Evolutionary conservation across 1,140 invertebrate species (phyloP).

Genomic region (Pseudomyrmex concolor): DNA sequence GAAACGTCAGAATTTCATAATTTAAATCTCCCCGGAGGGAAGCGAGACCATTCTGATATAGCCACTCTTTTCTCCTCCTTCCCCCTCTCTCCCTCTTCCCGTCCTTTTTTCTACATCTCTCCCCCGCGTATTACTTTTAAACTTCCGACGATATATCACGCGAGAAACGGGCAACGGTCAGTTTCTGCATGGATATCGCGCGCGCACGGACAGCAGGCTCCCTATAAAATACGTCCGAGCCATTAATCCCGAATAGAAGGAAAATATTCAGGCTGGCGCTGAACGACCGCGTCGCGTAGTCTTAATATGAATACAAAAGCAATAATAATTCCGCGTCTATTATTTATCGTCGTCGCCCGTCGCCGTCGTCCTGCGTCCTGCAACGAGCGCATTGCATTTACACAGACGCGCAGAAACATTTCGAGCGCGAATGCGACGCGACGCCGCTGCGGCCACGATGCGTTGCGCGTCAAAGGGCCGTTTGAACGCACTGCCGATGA

Average conservation of each 20-base stretch:
- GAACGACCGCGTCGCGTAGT: conserved; percentile 78
- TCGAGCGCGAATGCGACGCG: conserved; percentile 31
- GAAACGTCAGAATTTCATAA: conserved; percentile 71
- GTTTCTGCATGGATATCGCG: conserved; percentile 78
- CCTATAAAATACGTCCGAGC: conserved; percentile 85
- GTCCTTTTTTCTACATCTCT: conserved; percentile 8
- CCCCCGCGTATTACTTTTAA: conserved; percentile 81
- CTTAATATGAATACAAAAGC: conserved; percentile 85
- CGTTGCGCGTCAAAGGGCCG: conserved; percentile 75
- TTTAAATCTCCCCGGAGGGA: conserved; percentile 77
- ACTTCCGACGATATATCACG: conserved; percentile 84
- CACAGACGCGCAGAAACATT: conserved; percentile 60
- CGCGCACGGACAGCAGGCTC: conserved; percentile 69
- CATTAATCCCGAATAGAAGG: conserved; percentile 85
- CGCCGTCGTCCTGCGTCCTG: background rate
- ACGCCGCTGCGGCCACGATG: conserved; percentile 19
- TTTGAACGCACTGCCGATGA: conserved; percentile 61
- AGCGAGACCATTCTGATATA: conserved; percentile 50
- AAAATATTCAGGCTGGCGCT: conserved; percentile 83
- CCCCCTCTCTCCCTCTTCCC: conserved; percentile 17
- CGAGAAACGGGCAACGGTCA: conserved; percentile 81
- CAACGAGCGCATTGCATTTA: conserved; percentile 16
- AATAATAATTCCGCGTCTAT: conserved; percentile 80
- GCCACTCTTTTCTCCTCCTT: conserved; percentile 29
- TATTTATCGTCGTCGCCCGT: conserved; percentile 80